phyloP scores from a whole-genome alignment of 2,888 invertebrate species.

The Trissolcus japonicus region DNA sequence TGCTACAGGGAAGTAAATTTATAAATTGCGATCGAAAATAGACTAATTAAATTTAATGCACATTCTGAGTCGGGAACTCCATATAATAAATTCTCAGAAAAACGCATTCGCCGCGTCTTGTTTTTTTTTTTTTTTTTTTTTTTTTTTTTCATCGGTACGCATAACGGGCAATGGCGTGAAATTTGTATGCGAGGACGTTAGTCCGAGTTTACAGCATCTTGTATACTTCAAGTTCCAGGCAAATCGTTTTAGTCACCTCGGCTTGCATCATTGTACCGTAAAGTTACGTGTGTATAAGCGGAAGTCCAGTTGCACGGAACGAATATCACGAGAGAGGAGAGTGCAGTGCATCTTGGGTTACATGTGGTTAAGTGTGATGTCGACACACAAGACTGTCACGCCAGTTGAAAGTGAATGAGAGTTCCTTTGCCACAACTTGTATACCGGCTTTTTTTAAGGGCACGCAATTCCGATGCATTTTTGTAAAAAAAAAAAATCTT shows the following conservation, averaged over 20 bases:
- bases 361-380: slow-evolving; percentile 58
- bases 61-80: too few relatives aligned
- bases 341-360: slow-evolving; percentile 54
- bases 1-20: too few relatives aligned
- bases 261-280: slow-evolving; percentile 40
- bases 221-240: slow-evolving; percentile 32
- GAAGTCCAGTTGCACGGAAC: slow-evolving; percentile 62
- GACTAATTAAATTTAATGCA: not conserved
- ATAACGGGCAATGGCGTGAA: slow-evolving; percentile 3
- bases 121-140: too few relatives aligned
- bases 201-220: slow-evolving; percentile 19
- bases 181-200: slow-evolving; percentile 28
- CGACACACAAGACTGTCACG: slow-evolving; percentile 62
- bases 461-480: slow-evolving; percentile 49
- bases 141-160: not conserved
- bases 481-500: slow-evolving; percentile 32
- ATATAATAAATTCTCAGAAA: too few relatives aligned
- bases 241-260: slow-evolving; percentile 43
- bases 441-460: slow-evolving; percentile 42
- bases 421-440: slow-evolving; percentile 59
- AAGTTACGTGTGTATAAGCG: slow-evolving; percentile 55
- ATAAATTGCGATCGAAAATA: not conserved
- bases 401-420: slow-evolving; percentile 70
- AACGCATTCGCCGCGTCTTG: too few relatives aligned
- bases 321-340: slow-evolving; percentile 59